These are phyloP conservation scores for Daphoenositta chrysoptera DNA, from an alignment of 2,113 vertebrate genomes.

Conservation along the genomic window DNA sequence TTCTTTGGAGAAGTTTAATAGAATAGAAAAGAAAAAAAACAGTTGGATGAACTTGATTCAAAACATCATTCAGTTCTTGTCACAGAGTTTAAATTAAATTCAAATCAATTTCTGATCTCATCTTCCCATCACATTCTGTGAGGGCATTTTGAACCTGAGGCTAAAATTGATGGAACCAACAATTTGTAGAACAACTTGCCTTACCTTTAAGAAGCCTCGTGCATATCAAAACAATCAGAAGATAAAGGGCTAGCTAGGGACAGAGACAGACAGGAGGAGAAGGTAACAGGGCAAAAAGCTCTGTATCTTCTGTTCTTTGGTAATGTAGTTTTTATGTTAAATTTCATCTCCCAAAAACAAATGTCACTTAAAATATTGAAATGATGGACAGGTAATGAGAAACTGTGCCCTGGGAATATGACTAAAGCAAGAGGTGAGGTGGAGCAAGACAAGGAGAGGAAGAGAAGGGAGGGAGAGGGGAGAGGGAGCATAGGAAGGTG, in stretches of 20 bases:
- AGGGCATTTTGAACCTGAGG: background rate
- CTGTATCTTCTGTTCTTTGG: background rate
- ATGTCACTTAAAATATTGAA: background rate
- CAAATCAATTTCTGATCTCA: background rate
- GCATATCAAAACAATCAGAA: background rate
- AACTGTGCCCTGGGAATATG: background rate
- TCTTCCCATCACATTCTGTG: background rate
- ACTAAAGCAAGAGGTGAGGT: background rate
- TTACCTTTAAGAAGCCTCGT: background rate
- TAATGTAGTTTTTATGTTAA: background rate
- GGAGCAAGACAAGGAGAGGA: background rate
- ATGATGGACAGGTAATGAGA: background rate
- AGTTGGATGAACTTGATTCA: background rate
- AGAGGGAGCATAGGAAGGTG: accelerated
- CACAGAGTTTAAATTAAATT: background rate
- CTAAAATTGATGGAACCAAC: background rate
- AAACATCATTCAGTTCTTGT: background rate
- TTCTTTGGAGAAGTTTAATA: background rate
- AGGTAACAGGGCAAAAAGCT: background rate
- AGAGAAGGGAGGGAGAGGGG: background rate
- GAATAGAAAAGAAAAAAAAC: background rate
- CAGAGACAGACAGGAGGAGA: background rate
- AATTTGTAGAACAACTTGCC: background rate
- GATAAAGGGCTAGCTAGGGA: background rate
- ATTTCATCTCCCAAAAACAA: background rate